Conservation (phyloP, 2,797 vertebrate species). For the Muscicapa comitata region DNA sequence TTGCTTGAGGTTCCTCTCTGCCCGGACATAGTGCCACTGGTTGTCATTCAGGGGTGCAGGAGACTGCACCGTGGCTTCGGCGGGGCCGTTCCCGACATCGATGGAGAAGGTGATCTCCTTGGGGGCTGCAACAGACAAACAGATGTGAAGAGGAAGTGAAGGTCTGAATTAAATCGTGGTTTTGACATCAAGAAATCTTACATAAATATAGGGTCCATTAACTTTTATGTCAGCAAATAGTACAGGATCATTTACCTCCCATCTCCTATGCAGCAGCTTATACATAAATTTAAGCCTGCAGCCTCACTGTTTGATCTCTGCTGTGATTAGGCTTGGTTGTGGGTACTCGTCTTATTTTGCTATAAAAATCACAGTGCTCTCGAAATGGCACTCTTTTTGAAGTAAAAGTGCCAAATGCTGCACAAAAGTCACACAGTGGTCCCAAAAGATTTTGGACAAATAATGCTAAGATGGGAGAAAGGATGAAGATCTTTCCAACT, state of each 20-base stretch:
- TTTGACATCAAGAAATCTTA: conserved; percentile 32
- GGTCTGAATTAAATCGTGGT: not conserved
- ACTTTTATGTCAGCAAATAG: conserved; percentile 24
- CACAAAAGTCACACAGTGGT: not conserved
- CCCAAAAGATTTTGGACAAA: not conserved
- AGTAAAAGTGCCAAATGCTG: not conserved
- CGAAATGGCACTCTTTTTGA: not conserved
- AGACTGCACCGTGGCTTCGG: conserved; percentile 78
- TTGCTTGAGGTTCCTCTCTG: conserved; percentile 89
- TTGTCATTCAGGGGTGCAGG: conserved; percentile 81
- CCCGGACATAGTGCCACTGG: conserved; percentile 87
- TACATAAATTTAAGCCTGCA: conserved; percentile 9
- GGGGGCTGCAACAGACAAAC: conserved; percentile 76
- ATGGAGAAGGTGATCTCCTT: conserved; percentile 85
- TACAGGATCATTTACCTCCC: conserved; percentile 24
- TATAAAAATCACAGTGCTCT: not conserved
- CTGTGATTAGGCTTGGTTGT: not conserved
- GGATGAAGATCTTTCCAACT: not conserved
- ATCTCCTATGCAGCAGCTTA: conserved; percentile 22
- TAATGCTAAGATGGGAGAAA: not conserved
- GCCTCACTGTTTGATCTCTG: conserved; percentile 11
- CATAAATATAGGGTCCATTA: conserved; percentile 23
- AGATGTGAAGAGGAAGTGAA: not conserved
- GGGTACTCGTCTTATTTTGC: not conserved
- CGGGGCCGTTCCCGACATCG: conserved; percentile 88